These are phyloP conservation scores for Cheilosia vernalis DNA, from an alignment of 2,888 invertebrate genomes.

Conservation along the genomic window DNA sequence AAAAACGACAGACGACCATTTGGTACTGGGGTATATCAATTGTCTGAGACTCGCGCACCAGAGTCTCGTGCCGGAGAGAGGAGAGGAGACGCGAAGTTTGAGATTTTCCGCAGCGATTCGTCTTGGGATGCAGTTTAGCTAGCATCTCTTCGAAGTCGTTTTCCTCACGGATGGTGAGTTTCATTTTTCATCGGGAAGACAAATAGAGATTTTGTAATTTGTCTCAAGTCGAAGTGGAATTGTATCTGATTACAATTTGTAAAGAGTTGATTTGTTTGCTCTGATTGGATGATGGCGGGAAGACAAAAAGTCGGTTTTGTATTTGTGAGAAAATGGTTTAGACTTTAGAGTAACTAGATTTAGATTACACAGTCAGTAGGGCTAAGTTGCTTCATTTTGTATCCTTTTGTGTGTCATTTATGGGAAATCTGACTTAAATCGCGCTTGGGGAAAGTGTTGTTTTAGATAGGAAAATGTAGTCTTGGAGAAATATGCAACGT, in stretches of 20 bases:
- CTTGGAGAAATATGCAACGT: too few relatives aligned
- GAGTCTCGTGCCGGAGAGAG: slow-evolving; percentile 44
- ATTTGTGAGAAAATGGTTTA: not conserved
- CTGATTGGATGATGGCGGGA: not conserved
- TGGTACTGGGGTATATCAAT: slow-evolving; percentile 41
- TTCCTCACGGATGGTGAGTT: slow-evolving; percentile 30
- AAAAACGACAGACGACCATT: slow-evolving; percentile 14
- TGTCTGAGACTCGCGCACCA: slow-evolving; percentile 16
- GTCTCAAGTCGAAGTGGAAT: slow-evolving; percentile 39
- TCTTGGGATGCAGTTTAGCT: slow-evolving; percentile 38
- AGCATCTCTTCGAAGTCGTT: slow-evolving; percentile 18
- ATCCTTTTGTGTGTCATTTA: not conserved
- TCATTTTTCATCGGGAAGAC: slow-evolving; percentile 56
- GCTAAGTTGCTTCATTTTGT: not conserved
- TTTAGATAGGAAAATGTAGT: too few relatives aligned
- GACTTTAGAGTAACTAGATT: not conserved
- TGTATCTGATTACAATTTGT: slow-evolving; percentile 53
- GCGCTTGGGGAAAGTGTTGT: not conserved
- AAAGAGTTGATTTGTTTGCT: slow-evolving; percentile 47
- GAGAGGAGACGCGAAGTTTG: slow-evolving; percentile 3
- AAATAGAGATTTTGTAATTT: slow-evolving; percentile 65
- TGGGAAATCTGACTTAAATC: not conserved
- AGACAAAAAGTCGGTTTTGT: not conserved
- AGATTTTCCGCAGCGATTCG: slow-evolving; percentile 60
- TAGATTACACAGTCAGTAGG: not conserved